phyloP scores from a whole-genome alignment of 2,797 vertebrate species.

The Scolopax bukidnonensis region DNA sequence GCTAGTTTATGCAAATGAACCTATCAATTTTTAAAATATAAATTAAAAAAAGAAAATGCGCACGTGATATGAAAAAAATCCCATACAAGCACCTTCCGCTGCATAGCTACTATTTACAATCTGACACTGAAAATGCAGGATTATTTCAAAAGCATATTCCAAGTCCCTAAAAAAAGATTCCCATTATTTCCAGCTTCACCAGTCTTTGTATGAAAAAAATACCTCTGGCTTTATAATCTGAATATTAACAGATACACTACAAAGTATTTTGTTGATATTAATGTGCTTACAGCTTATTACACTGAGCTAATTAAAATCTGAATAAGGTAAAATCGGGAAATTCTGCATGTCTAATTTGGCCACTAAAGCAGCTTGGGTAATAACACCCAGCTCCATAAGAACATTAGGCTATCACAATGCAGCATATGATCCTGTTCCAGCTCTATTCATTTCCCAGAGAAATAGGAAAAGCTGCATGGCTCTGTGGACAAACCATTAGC shows the following conservation, averaged over 20 bases:
- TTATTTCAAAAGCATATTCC: not conserved
- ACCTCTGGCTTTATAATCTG: constrained; percentile 51
- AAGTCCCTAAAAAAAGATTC: constrained; percentile 5
- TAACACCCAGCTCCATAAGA: constrained; percentile 66
- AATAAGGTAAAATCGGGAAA: constrained; percentile 73
- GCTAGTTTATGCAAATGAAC: constrained; percentile 26
- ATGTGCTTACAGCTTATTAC: constrained; percentile 81
- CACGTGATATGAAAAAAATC: not conserved
- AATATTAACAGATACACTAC: constrained; percentile 56
- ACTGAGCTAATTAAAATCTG: constrained; percentile 80
- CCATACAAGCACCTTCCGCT: not conserved
- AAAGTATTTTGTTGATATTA: constrained; percentile 76
- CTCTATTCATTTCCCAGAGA: constrained; percentile 43
- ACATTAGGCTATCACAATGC: constrained; percentile 70
- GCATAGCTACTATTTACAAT: not conserved
- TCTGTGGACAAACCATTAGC: constrained; percentile 43
- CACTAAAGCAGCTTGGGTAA: constrained; percentile 63
- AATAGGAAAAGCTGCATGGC: constrained; percentile 15
- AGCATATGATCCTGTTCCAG: constrained; percentile 41
- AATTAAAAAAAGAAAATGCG: not conserved
- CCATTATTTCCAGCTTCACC: constrained; percentile 20
- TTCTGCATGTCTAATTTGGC: constrained; percentile 75
- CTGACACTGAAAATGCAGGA: constrained; percentile 2
- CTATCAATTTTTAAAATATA: constrained; percentile 47
- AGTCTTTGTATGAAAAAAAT: constrained; percentile 57